Evolutionary conservation across 2,113 vertebrate species (phyloP).

Genomic region (Benitochromis conjunctus): DNA sequence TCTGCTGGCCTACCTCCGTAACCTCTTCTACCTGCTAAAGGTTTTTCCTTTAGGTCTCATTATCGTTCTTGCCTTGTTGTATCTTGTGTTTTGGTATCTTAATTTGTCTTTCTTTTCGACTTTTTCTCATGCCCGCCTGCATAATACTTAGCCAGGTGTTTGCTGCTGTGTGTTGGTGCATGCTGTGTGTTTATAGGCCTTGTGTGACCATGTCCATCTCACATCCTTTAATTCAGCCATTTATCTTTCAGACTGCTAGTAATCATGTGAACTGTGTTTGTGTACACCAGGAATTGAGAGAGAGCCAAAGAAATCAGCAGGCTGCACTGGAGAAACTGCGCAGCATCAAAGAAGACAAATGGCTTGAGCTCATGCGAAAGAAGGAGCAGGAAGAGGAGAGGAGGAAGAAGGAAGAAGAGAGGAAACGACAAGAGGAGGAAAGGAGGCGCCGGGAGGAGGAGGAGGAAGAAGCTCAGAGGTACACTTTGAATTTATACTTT

Average conservation of each 20-base stretch:
- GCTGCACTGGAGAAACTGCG: conserved; percentile 86
- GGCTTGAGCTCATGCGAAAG: conserved; percentile 78
- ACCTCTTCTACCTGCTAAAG: conserved; percentile 98
- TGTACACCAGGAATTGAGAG: conserved; percentile 81
- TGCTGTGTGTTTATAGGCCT: background rate
- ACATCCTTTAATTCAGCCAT: background rate
- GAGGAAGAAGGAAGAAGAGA: conserved; percentile 77
- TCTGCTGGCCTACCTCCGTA: conserved; percentile 96
- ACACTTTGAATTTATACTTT: background rate
- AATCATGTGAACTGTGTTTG: background rate
- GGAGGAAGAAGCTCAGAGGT: conserved; percentile 69
- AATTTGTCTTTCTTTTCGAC: background rate
- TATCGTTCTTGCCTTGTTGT: conserved; percentile 8
- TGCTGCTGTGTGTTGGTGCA: background rate
- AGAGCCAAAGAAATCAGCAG: conserved; percentile 86
- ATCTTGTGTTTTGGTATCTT: background rate
- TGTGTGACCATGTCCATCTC: background rate
- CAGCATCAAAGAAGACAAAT: conserved; percentile 85
- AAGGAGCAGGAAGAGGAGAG: conserved; percentile 79
- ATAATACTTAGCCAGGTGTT: background rate
- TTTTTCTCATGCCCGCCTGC: background rate
- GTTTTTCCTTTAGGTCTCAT: conserved; percentile 82
- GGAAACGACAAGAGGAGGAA: conserved; percentile 63
- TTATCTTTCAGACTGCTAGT: background rate
- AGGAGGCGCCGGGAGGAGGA: conserved; percentile 62